phyloP scores from a whole-genome alignment of 2,113 vertebrate genomes.

The Heloderma charlesbogerti region DNA sequence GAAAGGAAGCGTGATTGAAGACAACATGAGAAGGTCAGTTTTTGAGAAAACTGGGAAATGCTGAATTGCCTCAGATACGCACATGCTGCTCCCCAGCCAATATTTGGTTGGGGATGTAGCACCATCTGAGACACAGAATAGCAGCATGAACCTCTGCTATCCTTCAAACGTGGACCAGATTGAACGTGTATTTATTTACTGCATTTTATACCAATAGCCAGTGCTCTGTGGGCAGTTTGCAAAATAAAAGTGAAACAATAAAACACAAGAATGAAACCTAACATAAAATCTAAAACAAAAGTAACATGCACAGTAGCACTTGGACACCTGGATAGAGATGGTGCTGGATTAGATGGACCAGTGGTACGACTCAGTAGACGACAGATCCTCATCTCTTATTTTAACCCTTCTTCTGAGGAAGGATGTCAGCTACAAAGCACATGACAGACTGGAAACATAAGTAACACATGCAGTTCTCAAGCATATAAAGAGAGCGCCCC shows the following conservation, averaged over 20 bases:
- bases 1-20: not conserved
- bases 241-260: not conserved
- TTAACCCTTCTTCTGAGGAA: too few species aligned
- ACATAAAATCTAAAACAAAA: not conserved
- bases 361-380: too few species aligned
- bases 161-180: not conserved
- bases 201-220: not conserved
- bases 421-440: too few species aligned
- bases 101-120: not conserved
- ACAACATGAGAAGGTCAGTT: not conserved
- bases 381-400: too few species aligned
- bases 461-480: too few species aligned
- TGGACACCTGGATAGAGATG: not conserved
- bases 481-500: too few species aligned
- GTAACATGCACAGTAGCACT: not conserved
- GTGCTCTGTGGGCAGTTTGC: not conserved
- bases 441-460: too few species aligned
- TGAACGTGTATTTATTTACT: not conserved
- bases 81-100: not conserved
- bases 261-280: not conserved
- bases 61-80: not conserved
- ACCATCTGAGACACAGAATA: not conserved
- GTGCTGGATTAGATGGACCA: too few species aligned
- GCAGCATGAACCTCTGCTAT: not conserved
- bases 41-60: not conserved